Evolutionary conservation across 2,888 invertebrate species (phyloP).

Genomic region (Loripinus fragilis): DNA sequence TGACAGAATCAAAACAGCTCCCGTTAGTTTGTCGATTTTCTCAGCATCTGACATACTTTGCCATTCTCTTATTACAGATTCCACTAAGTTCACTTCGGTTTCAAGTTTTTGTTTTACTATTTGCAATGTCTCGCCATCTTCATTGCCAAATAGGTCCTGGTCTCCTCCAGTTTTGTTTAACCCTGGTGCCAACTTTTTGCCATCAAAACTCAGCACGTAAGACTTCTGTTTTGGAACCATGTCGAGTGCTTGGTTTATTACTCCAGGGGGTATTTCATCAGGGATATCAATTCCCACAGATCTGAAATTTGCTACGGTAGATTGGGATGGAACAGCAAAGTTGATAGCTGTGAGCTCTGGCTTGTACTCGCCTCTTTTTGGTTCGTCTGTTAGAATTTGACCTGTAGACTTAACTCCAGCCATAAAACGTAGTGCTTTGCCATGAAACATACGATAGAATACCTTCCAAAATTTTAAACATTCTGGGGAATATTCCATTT

Average conservation of each 20-base stretch:
- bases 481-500: slow-evolving; percentile 27
- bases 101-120: slow-evolving; percentile 16
- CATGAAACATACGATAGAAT: slow-evolving; percentile 35
- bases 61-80: not conserved
- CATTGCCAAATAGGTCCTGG: slow-evolving; percentile 33
- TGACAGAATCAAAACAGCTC: slow-evolving; percentile 9
- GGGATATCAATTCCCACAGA: slow-evolving; percentile 5
- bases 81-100: slow-evolving; percentile 15
- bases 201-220: slow-evolving; percentile 37
- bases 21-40: not conserved
- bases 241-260: not conserved
- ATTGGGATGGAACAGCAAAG: slow-evolving; percentile 33
- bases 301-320: not conserved
- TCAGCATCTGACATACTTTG: not conserved
- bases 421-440: slow-evolving; percentile 32
- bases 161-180: slow-evolving; percentile 20
- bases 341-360: slow-evolving; percentile 28
- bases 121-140: slow-evolving; percentile 23
- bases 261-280: slow-evolving; percentile 29
- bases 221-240: slow-evolving; percentile 8
- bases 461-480: slow-evolving; percentile 32
- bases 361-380: slow-evolving; percentile 1
- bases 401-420: slow-evolving; percentile 12
- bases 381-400: not conserved
- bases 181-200: slow-evolving; percentile 43